Percentiles rank a stretch among this genome's conserved stretches.
phyloP scores from a whole-genome alignment of 2,888 invertebrate genomes.

The Drosophila diplacantha region DNA sequence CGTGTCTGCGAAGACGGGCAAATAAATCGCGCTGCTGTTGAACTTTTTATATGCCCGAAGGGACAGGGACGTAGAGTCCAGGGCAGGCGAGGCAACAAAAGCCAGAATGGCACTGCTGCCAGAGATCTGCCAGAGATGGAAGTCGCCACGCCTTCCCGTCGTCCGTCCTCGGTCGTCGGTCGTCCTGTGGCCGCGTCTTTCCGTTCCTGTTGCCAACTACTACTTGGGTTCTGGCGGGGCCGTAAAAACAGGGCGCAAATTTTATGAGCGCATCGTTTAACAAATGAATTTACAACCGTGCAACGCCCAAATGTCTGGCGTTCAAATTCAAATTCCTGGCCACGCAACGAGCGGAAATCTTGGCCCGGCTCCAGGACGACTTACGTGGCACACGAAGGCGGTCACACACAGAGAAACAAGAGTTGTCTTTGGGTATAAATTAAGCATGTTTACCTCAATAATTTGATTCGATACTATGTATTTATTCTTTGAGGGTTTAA shows the following conservation, averaged over 20 bases:
- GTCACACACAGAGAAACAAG: conserved; percentile 41
- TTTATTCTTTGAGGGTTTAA: not conserved
- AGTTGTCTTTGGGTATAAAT: not conserved
- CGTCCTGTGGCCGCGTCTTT: conserved; percentile 52
- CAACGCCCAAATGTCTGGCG: conserved; percentile 78
- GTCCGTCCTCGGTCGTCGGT: conserved; percentile 1
- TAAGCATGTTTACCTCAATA: not conserved
- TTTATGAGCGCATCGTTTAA: conserved; percentile 78
- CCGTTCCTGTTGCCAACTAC: conserved; percentile 50
- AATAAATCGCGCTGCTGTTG: conserved; percentile 76
- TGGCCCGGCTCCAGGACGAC: conserved; percentile 43
- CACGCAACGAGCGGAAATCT: conserved; percentile 29
- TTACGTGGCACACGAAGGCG: conserved; percentile 67
- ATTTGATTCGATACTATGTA: not conserved
- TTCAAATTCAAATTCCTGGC: conserved; percentile 76
- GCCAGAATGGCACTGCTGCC: conserved; percentile 65
- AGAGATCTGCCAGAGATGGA: conserved; percentile 44
- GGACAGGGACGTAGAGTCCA: conserved; percentile 34
- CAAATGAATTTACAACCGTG: conserved; percentile 79
- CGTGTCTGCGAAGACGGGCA: conserved; percentile 60
- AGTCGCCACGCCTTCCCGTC: conserved; percentile 54
- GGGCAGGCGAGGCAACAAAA: conserved; percentile 20
- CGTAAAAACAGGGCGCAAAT: conserved; percentile 67
- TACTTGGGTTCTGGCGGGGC: conserved; percentile 31
- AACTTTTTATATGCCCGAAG: conserved; percentile 68